A percentile compares a stretch with the other conserved stretches of the same genome.
Conservation (phyloP, 2,888 invertebrate species). For the Caenorhabditis japonica region DNA sequence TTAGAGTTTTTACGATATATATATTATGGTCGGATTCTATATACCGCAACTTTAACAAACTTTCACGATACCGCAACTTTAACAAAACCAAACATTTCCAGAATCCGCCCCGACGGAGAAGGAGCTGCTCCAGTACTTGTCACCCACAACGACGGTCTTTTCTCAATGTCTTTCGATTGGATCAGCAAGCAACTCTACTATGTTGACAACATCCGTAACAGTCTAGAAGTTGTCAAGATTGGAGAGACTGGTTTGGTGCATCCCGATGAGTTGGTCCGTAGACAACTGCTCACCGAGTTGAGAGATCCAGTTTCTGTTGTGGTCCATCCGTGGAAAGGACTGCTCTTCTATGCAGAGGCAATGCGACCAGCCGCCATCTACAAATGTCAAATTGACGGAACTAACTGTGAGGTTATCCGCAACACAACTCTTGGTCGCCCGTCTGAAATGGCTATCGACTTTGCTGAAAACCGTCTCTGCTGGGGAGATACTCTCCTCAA, state of each 20-base stretch:
- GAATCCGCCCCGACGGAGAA: conserved; percentile 80
- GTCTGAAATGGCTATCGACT: conserved; percentile 78
- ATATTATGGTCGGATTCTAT: too few species aligned
- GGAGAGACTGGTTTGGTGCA: conserved; percentile 69
- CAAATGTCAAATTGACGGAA: conserved; percentile 90
- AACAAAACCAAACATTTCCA: conserved; percentile 79
- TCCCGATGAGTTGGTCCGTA: conserved; percentile 74
- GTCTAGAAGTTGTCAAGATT: conserved; percentile 82
- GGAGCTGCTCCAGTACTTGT: conserved; percentile 83
- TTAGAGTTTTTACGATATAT: too few species aligned
- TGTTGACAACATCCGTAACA: conserved; percentile 93
- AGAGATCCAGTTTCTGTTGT: conserved; percentile 95
- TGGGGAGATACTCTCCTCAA: conserved; percentile 82
- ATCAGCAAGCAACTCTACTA: conserved; percentile 94
- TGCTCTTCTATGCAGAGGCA: conserved; percentile 95
- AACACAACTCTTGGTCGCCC: conserved; percentile 78
- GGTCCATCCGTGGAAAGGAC: conserved; percentile 91
- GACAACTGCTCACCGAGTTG: conserved; percentile 71
- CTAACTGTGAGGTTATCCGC: conserved; percentile 82
- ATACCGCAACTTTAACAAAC: too few species aligned
- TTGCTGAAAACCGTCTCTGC: conserved; percentile 77
- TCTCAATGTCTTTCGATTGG: conserved; percentile 95
- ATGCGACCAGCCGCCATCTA: conserved; percentile 92
- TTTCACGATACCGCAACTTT: too few species aligned
- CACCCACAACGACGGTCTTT: conserved; percentile 95